Percentiles rank a stretch among this genome's conserved stretches.
Conservation (phyloP, 2,113 vertebrate genomes). For the Tyrannus savana region DNA sequence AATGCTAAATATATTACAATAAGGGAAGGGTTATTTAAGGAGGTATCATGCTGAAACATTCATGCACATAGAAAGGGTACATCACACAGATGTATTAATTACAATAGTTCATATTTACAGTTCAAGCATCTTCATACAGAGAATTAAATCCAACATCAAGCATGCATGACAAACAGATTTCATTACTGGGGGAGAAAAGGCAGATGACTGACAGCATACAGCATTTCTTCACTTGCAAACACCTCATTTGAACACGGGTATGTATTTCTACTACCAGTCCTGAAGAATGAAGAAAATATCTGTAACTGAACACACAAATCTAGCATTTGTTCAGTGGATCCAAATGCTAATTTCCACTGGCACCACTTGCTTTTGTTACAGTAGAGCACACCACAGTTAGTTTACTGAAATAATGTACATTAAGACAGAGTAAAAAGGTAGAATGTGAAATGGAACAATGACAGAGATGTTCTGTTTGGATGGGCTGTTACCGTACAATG, state of each 20-base stretch:
- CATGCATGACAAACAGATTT: slow-evolving; percentile 51
- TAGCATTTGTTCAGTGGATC: slow-evolving; percentile 51
- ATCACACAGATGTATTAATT: slow-evolving; percentile 31
- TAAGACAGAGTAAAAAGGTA: slow-evolving; percentile 48
- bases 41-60: slow-evolving; percentile 69
- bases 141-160: slow-evolving; percentile 41
- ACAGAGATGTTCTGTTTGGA: slow-evolving; percentile 32
- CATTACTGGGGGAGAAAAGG: background rate
- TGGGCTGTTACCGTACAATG: slow-evolving; percentile 30
- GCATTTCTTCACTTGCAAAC: slow-evolving; percentile 51
- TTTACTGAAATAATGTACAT: slow-evolving; percentile 54
- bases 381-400: slow-evolving; percentile 61
- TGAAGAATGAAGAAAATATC: slow-evolving; percentile 24
- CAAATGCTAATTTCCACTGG: slow-evolving; percentile 66
- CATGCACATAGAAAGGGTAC: slow-evolving; percentile 38
- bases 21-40: slow-evolving; percentile 50
- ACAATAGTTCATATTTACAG: slow-evolving; percentile 47
- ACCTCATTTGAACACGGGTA: slow-evolving; percentile 16
- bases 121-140: slow-evolving; percentile 53
- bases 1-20: background rate
- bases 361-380: background rate
- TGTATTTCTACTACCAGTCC: slow-evolving; percentile 43
- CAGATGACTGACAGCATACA: background rate
- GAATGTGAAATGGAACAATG: slow-evolving; percentile 27
- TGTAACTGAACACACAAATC: slow-evolving; percentile 32